Evolutionary conservation across 53 echinoderm and acorn worm species (phyloP), one percentile per base, ranked within the genome.

Genomic region (Henricia sp.): DNA sequence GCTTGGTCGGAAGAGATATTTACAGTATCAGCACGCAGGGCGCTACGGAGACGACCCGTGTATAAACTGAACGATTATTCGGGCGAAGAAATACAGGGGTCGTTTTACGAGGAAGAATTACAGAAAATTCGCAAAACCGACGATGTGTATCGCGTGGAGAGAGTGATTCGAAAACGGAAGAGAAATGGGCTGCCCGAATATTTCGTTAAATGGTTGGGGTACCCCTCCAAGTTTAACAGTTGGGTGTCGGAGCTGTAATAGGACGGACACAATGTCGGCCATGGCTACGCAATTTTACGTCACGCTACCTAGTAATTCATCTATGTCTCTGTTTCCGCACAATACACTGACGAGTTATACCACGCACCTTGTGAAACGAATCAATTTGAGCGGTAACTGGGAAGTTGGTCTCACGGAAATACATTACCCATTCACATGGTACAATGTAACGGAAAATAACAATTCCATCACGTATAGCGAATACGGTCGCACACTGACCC

Each of bases 281-380:
- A 51, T 52, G 29, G 26, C 71, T 27, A 69, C 66, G 66, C 66
- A 35, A 38, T 88, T 88, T 60, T 89, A 92, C 89, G 83, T 89
- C 17, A 89, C 92, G 28, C 55, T 89, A 27, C 92, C 89, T 3
- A 90, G 93, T 33, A 92, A 89, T 52, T 89, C 86, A 37, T 88
- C 88, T 0, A 20, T 85, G 34, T 3, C 38, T 2, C 64, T 72
- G 54, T 92, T 67, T 69, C 89, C 92, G 13, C 6, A 68, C 24
- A 91, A 87, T 72, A 91, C 86, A 6, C 57, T 91, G 55, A n/a
- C 72, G 17, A 82, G 74, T 82, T 91, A 74, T 42, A 76, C 69
- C 11, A 89, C 90, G 24, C 72, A 68, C 30, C 63, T 89, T 28
- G 53, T 68, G 5, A 52, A 75, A n/a, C 90, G 67, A 38, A 89